Base-by-base conservation (phyloP, 2,888 invertebrate species). In the Anoplius nigerrimus region DNA sequence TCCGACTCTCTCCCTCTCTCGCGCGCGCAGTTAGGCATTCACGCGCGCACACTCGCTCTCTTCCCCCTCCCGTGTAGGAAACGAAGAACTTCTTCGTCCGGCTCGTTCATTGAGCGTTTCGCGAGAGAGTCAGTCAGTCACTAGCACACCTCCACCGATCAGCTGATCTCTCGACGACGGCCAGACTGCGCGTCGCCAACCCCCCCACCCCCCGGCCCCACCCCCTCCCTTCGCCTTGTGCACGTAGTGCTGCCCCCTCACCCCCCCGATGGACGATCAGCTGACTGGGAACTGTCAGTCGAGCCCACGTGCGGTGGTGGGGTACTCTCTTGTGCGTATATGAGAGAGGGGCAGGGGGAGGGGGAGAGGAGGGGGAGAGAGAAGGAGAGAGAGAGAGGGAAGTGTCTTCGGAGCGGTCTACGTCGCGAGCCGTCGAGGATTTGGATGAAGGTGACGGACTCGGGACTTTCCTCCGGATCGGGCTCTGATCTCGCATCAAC, bases 111-210 rank as follows among this genome's bases (percentile, higher is more conserved):
- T 79, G 75, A 76, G 76, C 76, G 76, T 78, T 78, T 71, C 48
- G 48, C 18, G 16, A 48, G 45, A 78, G 76, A 80, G 80, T 76
- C 80, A 79, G 82, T 79, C 79, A 82, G 83, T 78, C 78, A 75
- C 76, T 53, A 75, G 76, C 67, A 79, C 76, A 78, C 78, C 78
- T 78, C 78, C 75, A 64, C 70, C 79, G 79, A 79, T 79, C 79
- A 79, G 79, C 78, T 78, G 78, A 75, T 79, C 69, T 66, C 68
- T 57, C 69, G 51, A 56, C 79, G 76, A 78, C 75, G 76, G 79
- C 76, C 74, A 87, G 87, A 87, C 88, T 84, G 85, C 85, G 82
- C 82, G 87, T 85, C 86, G 87, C 87, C 85, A 81, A 84, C 83
- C 81, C 82, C 79, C 74, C 80, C 72, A 74, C 72, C 76, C 72